Evolutionary conservation across 2,888 invertebrate species (phyloP), one percentile per base, ranked within the genome.

Genomic region (Biston stratarius): DNA sequence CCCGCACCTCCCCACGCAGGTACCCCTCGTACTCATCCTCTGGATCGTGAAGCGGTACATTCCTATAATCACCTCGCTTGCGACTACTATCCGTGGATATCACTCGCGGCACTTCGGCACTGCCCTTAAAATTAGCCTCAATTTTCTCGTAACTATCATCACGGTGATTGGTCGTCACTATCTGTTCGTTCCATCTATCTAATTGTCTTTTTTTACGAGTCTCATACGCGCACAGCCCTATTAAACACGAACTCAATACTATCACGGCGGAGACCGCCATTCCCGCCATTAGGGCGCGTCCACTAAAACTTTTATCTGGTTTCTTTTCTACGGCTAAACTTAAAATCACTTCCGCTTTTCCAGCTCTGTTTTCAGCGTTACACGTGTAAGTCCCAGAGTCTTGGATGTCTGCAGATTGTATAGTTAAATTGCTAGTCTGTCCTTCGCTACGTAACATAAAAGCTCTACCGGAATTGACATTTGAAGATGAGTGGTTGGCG

Each of bases 301-400:
- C 95, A 90, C 82, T 96, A 83, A 91, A 91, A 64, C 94, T 94
- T 74, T 93, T 95, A 75, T 95, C 94, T 42, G 95, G 95, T 74
- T 95, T 95, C 73, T 95, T 95, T 51, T 96, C 95, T 70, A 97
- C 95, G 0, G 95, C 95, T 77, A 97, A 91, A 67, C 95, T 96
- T 64, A 97, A 96, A 81, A 96, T 96, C 33, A 96, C 96, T 86
- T 96, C 96, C 11, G 96, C 96, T 80, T 95, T 95, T 0, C 97
- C 97, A 6, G 97, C 97, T 85, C 96, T 96, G 83, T 97, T 97
- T 85, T 97, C 97, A 0, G 97, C 97, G 62, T 95, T 94, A 82
- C 97, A 97, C 52, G 95, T 95, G 82, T 97, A 97, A 56, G 95
- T 94, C 49, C 97, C 97, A 47, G 96, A 95, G 84, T 97, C 97